Percentiles rank a stretch among this genome's conserved stretches.
These are phyloP conservation scores for Magallana angulata DNA, from an alignment of 1,140 invertebrate genomes.

Conservation along the genomic window DNA sequence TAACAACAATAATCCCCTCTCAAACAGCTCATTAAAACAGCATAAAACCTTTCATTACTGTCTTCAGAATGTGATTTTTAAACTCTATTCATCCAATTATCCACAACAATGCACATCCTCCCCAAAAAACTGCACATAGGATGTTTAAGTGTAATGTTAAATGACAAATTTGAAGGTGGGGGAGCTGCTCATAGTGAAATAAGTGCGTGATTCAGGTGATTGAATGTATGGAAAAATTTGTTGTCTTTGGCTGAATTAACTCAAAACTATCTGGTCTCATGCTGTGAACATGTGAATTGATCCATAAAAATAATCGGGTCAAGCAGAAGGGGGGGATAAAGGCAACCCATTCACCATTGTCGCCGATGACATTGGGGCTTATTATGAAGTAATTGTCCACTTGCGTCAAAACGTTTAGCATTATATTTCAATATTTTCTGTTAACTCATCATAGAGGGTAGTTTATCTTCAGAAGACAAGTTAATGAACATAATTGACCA, in stretches of 20 bases:
- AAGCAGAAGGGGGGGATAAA: not conserved
- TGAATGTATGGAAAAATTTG: too few species aligned
- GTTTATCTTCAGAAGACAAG: not conserved
- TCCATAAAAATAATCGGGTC: not conserved
- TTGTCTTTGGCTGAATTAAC: not conserved
- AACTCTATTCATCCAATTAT: conserved; percentile 1
- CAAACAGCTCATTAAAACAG: not conserved
- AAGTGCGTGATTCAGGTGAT: too few species aligned
- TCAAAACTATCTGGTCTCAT: not conserved
- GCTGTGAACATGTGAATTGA: conserved; percentile 14
- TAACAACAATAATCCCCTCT: not conserved
- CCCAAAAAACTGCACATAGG: not conserved
- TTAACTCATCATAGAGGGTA: not conserved
- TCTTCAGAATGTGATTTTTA: not conserved
- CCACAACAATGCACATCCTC: not conserved
- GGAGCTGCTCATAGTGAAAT: not conserved
- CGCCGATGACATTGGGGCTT: not conserved
- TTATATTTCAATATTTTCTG: not conserved
- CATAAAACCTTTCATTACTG: not conserved
- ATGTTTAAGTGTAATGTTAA: not conserved
- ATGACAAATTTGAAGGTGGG: not conserved
- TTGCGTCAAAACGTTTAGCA: conserved; percentile 1
- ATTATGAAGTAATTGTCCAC: conserved; percentile 11
- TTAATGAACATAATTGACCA: conserved; percentile 16
- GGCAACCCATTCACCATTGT: not conserved